Base-by-base conservation (phyloP, 2,113 vertebrate species). In the Brienomyrus longianalis region DNA sequence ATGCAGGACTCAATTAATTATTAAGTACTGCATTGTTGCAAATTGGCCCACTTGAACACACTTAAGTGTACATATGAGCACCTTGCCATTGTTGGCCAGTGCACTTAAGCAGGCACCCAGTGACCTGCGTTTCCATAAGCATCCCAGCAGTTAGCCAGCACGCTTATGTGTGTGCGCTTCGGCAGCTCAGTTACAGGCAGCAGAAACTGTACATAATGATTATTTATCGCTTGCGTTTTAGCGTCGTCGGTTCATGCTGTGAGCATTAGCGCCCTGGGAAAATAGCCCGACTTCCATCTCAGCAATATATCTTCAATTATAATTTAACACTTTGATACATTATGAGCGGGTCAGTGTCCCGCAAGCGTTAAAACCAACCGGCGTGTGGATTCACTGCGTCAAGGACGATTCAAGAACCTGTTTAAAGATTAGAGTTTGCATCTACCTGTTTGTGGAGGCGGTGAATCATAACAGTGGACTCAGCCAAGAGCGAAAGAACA, bases 11-110 rank as follows among this genome's bases (percentile, higher is more conserved):
- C 35, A 11, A 43, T 80, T 80, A 80, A 43, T 43, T 39, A 80
- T 80, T 80, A 43, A 39, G 74, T 43, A 80, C 74, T 19, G 74
- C 74, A 39, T 80, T 80, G 74, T 80, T 19, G 74, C 13, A 39
- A 80, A 80, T 43, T 80, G 74, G 74, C 74, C 74, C 74, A 39
- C 74, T 80, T 80, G 31, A 80, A 35, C 74, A 80, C 74, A 80
- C 74, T 43, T 80, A 80, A 80, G 74, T 70, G 27, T 70, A 70
- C 62, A 70, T 10, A 70, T 70, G 62, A 70, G 62, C 62, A 70
- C 62, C 9, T n/a, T 70, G n/a, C n/a, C 62, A 70, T 70, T 70
- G 62, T 31, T 70, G 62, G 62, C 27, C 13, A 13, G 27, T 70
- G 62, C 62, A 70, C 62, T 70, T 70, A 31, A 70, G 62, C 13